Evolutionary conservation across 2,113 vertebrate species (phyloP).

Genomic region (Leuciscus idus): DNA sequence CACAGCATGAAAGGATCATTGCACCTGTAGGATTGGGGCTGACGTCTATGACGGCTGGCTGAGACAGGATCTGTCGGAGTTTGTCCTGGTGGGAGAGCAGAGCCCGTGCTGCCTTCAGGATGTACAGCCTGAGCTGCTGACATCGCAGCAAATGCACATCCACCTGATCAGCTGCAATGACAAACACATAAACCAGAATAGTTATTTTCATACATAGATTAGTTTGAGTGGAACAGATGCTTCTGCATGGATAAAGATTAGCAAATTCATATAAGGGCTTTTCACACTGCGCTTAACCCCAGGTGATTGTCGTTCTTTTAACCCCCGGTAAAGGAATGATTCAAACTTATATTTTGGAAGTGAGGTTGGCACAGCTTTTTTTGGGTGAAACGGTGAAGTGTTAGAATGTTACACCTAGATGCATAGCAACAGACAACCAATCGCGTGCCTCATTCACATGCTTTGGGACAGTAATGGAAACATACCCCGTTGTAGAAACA

Average conservation of each 20-base stretch:
- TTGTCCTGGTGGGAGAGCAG: constrained; percentile 95
- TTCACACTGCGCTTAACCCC: no score
- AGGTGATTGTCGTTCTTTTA: no score
- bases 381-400: no score
- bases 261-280: no score
- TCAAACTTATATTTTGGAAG: no score
- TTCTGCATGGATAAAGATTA: background rate
- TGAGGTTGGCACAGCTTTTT: no score
- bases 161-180: constrained; percentile 85
- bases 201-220: background rate
- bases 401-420: no score
- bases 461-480: no score
- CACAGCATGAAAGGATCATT: background rate
- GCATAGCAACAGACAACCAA: no score
- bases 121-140: constrained; percentile 93
- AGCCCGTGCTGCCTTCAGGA: constrained; percentile 91
- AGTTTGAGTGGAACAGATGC: background rate
- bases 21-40: constrained; percentile 76
- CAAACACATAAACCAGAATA: background rate
- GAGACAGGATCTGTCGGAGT: constrained; percentile 92
- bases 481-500: no score
- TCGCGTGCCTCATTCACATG: no score
- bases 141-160: constrained; percentile 89
- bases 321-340: no score
- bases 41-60: constrained; percentile 86